Base-by-base conservation (phyloP, 2,113 vertebrate species). In the Plestiodon gilberti region DNA sequence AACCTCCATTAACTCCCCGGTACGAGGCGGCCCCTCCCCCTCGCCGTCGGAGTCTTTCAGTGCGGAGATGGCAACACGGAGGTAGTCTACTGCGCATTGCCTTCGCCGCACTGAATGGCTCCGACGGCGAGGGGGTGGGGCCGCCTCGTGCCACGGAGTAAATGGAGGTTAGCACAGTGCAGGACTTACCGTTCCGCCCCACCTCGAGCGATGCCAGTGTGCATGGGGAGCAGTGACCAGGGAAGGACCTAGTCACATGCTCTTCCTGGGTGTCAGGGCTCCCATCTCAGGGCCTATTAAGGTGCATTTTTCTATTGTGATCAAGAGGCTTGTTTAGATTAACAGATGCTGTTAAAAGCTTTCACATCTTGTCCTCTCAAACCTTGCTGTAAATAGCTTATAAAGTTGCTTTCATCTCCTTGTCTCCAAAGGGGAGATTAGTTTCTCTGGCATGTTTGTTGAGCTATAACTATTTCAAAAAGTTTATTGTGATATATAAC, bases 401-500 rank as follows among this genome's bases (percentile, higher is more conserved):
- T 40, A 67, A 48, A 78, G 23, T 20, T 78, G 23, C 35, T 59
- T 71, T 69, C 43, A 69, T 40, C 14, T 48, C 38, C 8, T 77
- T 71, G 4, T 52, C 35, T 90, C 35, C 64, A 25, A 89, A 89
- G 55, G 20, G 70, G 9, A 40, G 69, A 89, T 81, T 57, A 84
- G 3, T 28, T 30, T 85, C 87, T 77, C 88, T 40, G 15, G 23
- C 6, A 62, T 70, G 6, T 78, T 78, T 70, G 57, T 69, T 70
- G 48, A 69, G 48, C 23, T 78, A 69, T 57, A 85, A 85, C 23
- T 78, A 59, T 13, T 84, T 76, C 76, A 33, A 62, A 3, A 88
- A 82, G 48, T 87, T 86, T 88, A 70, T 88, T 87, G 35, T 87
- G 65, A 0, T 0, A 1, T 78, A 62, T 67, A 84, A 1, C 2